Base-by-base conservation (phyloP, 2,113 vertebrate species). In the Machaerirhynchus nigripectus region DNA sequence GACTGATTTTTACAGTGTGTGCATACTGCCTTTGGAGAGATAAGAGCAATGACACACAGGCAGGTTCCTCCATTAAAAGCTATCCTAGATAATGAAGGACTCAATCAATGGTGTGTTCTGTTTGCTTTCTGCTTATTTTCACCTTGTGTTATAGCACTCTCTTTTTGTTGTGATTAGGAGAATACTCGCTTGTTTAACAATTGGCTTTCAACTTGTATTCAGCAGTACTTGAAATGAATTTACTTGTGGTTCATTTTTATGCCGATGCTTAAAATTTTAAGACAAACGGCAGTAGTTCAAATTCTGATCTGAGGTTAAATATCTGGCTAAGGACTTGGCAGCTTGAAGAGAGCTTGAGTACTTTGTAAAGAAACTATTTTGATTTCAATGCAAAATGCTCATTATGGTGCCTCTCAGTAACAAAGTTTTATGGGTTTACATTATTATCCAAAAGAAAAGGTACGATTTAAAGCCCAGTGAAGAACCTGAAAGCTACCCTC, bases 41-140 rank as follows among this genome's bases (percentile, higher is more conserved):
- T 98, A 99, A 99, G 98, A 98, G 98, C 96, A 95, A 94, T 97
- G 96, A 96, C 97, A 98, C 98, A 98, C 98, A 98, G 46, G 46
- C 97, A 84, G 89, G 78, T 95, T 97, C 97, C 98, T 98, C 98
- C 97, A 98, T 98, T 98, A 98, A 97, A 98, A 97, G 94, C 94
- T 97, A 96, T 89, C 77, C 95, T 94, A 98, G 98, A 98, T 98
- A 98, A 99, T 99, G 98, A 99, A 99, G 98, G 97, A 98, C 98
- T 98, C 98, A 97, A 98, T 99, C 98, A 99, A 98, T 98, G 98
- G 97, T 97, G 97, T 97, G 91, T 97, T 98, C 97, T 98, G 95
- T 98, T 99, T 98, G 98, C 98, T 97, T 97, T 97, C 96, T 96
- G 96, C 92, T 96, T 97, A 97, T 98, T 97, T 97, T 96, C 84